Conservation (phyloP, 2,888 invertebrate species). For the Empis stercorea region DNA sequence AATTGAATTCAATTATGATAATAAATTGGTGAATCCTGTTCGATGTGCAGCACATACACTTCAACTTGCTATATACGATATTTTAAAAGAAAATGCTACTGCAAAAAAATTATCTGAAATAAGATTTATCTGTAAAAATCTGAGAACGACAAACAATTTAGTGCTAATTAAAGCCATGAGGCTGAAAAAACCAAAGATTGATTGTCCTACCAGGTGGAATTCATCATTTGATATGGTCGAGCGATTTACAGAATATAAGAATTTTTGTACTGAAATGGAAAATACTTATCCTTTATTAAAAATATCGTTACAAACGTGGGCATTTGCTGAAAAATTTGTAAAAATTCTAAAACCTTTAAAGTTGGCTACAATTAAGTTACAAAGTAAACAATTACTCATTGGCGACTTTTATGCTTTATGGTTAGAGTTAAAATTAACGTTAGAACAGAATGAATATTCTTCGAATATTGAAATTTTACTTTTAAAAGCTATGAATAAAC, state of each 20-base stretch:
- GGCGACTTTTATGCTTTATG: background rate
- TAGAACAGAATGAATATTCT: background rate
- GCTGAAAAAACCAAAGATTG: slow-evolving; percentile 1
- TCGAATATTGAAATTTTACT: slow-evolving; percentile 1
- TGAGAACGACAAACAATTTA: slow-evolving; percentile 1
- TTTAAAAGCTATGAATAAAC: no score
- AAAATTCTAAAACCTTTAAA: background rate
- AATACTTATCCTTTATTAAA: background rate
- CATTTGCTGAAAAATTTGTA: background rate
- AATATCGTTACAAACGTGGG: background rate
- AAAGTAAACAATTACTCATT: background rate
- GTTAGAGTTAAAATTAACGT: background rate
- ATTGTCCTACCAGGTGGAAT: background rate
- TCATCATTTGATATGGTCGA: slow-evolving; percentile 1
- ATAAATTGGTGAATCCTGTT: background rate
- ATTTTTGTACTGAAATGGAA: background rate
- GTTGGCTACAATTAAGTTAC: background rate
- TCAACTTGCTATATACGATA: slow-evolving; percentile 1
- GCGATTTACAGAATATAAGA: slow-evolving; percentile 1
- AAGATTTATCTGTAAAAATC: slow-evolving; percentile 1
- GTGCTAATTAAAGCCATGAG: background rate
- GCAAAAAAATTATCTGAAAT: background rate
- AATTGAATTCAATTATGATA: background rate
- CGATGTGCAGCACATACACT: slow-evolving; percentile 2
- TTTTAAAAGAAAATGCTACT: background rate